A percentile compares a stretch with the other conserved stretches of the same genome.
Conservation (phyloP, 2,888 invertebrate genomes). For the Villa cingulata region DNA sequence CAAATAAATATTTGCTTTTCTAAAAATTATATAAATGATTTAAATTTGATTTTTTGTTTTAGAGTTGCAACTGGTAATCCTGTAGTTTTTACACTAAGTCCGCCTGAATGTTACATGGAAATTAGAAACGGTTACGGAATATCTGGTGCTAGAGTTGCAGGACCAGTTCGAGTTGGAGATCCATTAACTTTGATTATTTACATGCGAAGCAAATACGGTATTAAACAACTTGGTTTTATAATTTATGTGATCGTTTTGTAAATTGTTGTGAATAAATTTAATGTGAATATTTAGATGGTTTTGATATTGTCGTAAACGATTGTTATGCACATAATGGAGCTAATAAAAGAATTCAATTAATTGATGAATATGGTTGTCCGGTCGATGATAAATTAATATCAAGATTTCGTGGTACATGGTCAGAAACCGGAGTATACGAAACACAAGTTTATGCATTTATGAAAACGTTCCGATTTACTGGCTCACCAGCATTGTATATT, state of each 20-base stretch:
- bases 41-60: background rate
- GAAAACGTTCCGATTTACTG: slow-evolving; percentile 82
- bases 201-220: slow-evolving; percentile 90
- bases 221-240: slow-evolving; percentile 20
- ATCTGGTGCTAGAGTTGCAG: slow-evolving; percentile 68
- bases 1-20: background rate
- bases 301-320: slow-evolving; percentile 88
- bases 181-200: slow-evolving; percentile 84
- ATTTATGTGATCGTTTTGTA: background rate
- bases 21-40: background rate
- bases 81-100: slow-evolving; percentile 81
- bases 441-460: slow-evolving; percentile 90
- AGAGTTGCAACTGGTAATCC: slow-evolving; percentile 92
- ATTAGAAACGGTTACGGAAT: slow-evolving; percentile 84
- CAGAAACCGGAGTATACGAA: slow-evolving; percentile 77
- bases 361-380: slow-evolving; percentile 86
- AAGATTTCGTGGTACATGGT: slow-evolving; percentile 86
- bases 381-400: slow-evolving; percentile 88
- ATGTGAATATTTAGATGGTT: slow-evolving; percentile 70
- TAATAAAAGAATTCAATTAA: slow-evolving; percentile 78
- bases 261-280: background rate
- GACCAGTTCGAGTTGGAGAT: slow-evolving; percentile 84
- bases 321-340: slow-evolving; percentile 91
- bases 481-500: slow-evolving; percentile 84
- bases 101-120: slow-evolving; percentile 93